A percentile compares a stretch with the other conserved stretches of the same genome.
phyloP scores from a whole-genome alignment of 2,888 invertebrate species.

The Margaritifera margaritifera region DNA sequence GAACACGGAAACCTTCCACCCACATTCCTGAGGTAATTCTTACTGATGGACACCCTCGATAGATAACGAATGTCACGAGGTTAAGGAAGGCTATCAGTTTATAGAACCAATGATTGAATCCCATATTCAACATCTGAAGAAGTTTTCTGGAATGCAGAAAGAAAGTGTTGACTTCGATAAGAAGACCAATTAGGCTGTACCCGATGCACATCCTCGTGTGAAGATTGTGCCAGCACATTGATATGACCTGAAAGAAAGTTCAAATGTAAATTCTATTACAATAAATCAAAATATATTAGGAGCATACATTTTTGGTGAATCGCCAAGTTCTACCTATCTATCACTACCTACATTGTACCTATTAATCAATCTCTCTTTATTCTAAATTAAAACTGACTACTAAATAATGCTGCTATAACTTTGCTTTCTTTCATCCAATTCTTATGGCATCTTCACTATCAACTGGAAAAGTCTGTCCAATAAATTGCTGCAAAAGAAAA shows the following conservation, averaged over 20 bases:
- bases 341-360: no score
- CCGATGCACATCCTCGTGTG: constrained; percentile 59
- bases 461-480: no score
- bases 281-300: no score
- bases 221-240: constrained; percentile 69
- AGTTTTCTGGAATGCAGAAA: constrained; percentile 71
- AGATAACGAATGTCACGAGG: constrained; percentile 64
- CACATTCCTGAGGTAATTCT: constrained; percentile 60
- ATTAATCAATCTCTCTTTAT: no score
- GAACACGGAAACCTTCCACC: constrained; percentile 50
- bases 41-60: constrained; percentile 52
- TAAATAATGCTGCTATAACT: no score
- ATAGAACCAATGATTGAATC: constrained; percentile 60
- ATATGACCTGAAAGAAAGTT: constrained; percentile 56
- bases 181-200: constrained; percentile 67
- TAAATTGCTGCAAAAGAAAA: no score
- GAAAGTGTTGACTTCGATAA: constrained; percentile 70
- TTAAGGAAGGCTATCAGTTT: constrained; percentile 58
- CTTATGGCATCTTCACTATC: no score
- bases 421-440: no score
- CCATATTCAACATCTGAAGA: constrained; percentile 62
- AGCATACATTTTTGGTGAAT: no score
- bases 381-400: no score
- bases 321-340: no score
- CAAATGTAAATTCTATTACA: neutral